Percentiles rank a stretch among this genome's conserved stretches.
Conservation (phyloP, 2,113 vertebrate species). For the Natator depressus region DNA sequence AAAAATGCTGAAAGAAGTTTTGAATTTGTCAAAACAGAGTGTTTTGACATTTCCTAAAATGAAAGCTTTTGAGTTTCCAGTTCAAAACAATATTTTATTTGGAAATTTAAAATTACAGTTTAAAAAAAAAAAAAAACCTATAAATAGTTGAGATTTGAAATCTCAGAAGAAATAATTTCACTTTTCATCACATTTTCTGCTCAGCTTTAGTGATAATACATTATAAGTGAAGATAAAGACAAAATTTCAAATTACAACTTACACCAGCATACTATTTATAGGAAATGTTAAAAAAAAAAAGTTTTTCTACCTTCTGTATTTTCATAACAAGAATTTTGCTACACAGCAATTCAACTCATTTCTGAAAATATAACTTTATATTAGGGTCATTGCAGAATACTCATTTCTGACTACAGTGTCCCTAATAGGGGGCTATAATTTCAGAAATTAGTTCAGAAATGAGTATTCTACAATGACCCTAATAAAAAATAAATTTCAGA, state of each 20-base stretch:
- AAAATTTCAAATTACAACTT: not conserved
- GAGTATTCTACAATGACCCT: not conserved
- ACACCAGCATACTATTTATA: not conserved
- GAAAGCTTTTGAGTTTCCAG: not conserved
- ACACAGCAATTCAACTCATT: not conserved
- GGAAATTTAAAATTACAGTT: not conserved
- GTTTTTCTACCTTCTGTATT: rapidly evolving
- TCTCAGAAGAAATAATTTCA: not conserved
- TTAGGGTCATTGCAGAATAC: not conserved
- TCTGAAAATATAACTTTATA: not conserved
- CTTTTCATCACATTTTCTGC: not conserved
- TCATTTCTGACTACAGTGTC: no score
- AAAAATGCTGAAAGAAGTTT: not conserved
- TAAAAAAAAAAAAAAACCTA: not conserved
- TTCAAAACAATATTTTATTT: not conserved
- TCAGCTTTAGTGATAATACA: not conserved
- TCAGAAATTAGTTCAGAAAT: no score
- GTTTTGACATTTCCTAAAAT: not conserved
- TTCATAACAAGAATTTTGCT: not conserved
- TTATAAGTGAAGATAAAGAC: not conserved
- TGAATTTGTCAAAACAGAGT: not conserved
- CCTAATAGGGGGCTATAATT: no score
- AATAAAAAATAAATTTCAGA: not conserved
- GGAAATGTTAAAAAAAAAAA: not conserved
- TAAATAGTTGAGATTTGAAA: not conserved